Evolutionary conservation across 2,888 invertebrate species (phyloP), one percentile per base, ranked within the genome.

Genomic region (Patella pellucida): DNA sequence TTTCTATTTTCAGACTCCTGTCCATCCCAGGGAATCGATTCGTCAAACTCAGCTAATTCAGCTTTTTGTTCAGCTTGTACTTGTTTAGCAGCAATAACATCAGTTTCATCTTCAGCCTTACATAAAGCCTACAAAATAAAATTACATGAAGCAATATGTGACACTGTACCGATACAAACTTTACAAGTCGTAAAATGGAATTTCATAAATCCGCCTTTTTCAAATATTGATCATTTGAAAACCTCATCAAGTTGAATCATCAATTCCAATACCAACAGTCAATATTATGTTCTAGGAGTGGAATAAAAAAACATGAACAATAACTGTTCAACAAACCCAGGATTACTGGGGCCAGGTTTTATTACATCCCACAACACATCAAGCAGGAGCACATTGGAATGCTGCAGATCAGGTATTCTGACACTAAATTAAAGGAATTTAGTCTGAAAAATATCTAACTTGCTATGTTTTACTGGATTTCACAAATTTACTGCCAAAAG

Each of bases 51-150:
- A 0, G 96, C 97, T 82, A 97, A 93, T 78, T 91, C 91, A 7
- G 90, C 91, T 76, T 89, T 89, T 95, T 80, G 95, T 92, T 98
- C 98, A 5, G 96, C 96, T 78, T 95, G 95, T 3, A 97, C 97
- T 0, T 95, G 95, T 86, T 94, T 94, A 1, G 97, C 96, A 12
- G 98, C 98, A 84, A 95, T 94, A 27, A 96, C 97, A 92, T 98
- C 98, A 77, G 95, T 95, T 90, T 97, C 98, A 92, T 98, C 98
- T 92, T 98, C 98, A 72, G 96, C 97, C 73, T 96, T 95, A 41
- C 96, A 96, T 79, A 98, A 92, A 69, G 97, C 97, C 91, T 91
- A 76, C 0, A 76, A 77, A 52, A 67, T 11, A 70, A 23, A 27
- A 79, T 67, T 41, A 67, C 70, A 41, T 31, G 70, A 41, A 41